These are phyloP conservation scores for Hyles euphorbiae DNA, from an alignment of 1,140 invertebrate species.

Conservation along the genomic window DNA sequence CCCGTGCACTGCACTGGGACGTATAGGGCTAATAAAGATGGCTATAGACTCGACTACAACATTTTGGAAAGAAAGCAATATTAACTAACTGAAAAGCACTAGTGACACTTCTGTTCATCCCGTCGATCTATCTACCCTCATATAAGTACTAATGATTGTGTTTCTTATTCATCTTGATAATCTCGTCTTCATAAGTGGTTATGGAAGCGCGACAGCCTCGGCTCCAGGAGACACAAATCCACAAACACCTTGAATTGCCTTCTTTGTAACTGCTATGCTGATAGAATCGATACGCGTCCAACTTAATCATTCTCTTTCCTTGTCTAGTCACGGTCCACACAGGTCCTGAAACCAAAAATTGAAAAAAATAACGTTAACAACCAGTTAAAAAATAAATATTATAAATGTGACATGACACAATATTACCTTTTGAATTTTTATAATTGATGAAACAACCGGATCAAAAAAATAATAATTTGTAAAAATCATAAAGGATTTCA, in stretches of 20 bases:
- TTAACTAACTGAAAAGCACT: no score
- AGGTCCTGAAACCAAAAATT: constrained; percentile 20
- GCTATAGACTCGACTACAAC: no score
- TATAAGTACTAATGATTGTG: constrained; percentile 26
- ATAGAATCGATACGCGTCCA: constrained; percentile 34
- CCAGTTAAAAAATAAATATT: constrained; percentile 1
- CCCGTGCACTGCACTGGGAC: no score
- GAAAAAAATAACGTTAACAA: neutral
- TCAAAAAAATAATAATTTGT: no score
- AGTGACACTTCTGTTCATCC: no score
- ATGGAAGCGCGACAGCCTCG: constrained; percentile 38
- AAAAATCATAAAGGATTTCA: no score
- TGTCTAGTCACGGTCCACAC: constrained; percentile 26
- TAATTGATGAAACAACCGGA: no score
- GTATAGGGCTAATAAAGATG: no score
- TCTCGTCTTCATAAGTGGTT: constrained; percentile 26
- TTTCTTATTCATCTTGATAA: constrained; percentile 26
- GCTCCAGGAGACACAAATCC: constrained; percentile 37
- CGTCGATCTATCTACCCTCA: constrained; percentile 9
- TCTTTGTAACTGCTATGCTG: constrained; percentile 24
- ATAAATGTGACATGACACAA: neutral
- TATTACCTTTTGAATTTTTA: no score
- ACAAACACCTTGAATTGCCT: constrained; percentile 28
- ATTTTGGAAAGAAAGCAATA: no score
- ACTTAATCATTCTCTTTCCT: constrained; percentile 34